Evolutionary conservation across 2,797 vertebrate genomes (phyloP).

Genomic region (Mormyrops attenuatus): DNA sequence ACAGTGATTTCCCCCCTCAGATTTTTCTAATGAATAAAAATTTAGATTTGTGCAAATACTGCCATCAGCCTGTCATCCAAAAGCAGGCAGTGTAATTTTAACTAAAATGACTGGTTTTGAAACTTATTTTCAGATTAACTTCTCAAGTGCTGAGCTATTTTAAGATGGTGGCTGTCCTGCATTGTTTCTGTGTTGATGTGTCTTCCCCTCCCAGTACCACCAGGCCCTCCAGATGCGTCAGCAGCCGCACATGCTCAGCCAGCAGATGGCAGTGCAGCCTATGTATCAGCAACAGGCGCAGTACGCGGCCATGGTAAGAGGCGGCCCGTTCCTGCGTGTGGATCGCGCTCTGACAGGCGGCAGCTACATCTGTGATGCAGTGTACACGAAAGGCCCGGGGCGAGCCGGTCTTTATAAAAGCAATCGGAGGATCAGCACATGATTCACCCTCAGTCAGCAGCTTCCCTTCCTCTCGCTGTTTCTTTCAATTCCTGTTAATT

Average conservation of each 20-base stretch:
- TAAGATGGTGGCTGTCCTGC: neutral
- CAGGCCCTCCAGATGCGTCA: constrained; percentile 59
- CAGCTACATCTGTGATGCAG: neutral
- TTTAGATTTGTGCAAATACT: neutral
- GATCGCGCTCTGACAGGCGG: neutral
- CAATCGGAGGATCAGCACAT: neutral
- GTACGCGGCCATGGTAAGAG: constrained; percentile 79
- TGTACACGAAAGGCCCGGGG: neutral
- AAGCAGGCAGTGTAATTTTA: neutral
- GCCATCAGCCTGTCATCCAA: neutral
- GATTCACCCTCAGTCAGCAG: neutral
- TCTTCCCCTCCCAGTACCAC: constrained; percentile 48
- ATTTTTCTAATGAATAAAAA: neutral
- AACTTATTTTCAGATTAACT: neutral
- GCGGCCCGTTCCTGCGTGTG: neutral
- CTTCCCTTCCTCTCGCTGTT: neutral
- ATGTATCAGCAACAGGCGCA: constrained; percentile 70
- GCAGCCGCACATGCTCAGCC: constrained; percentile 69
- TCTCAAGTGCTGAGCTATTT: neutral
- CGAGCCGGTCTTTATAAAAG: neutral
- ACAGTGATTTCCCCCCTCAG: neutral
- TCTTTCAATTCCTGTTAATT: neutral
- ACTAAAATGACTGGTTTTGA: neutral
- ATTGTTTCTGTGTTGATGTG: neutral
- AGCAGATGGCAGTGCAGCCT: constrained; percentile 75